Percentiles rank a stretch among this genome's conserved stretches.
Conservation (phyloP, 1,140 invertebrate genomes). For the Pseudomyrmex cubaensis region DNA sequence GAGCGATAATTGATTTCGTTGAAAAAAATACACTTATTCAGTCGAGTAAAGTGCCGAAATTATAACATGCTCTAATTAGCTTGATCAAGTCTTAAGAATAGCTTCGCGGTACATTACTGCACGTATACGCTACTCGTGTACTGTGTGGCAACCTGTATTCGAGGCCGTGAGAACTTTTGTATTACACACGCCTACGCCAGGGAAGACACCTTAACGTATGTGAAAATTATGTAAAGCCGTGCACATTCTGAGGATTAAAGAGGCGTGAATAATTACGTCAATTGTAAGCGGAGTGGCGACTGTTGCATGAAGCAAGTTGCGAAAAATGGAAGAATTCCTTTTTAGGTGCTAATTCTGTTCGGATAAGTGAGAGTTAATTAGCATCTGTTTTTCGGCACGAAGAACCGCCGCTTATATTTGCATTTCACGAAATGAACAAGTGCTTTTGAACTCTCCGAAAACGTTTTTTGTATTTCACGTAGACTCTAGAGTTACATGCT, state of each 20-base stretch:
- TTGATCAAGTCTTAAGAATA: slow-evolving; percentile 75
- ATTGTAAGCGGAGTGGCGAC: slow-evolving; percentile 59
- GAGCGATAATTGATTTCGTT: slow-evolving; percentile 12
- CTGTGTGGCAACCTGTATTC: slow-evolving; percentile 58
- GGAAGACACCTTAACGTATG: slow-evolving; percentile 58
- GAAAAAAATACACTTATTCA: not conserved
- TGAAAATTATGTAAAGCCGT: slow-evolving; percentile 80
- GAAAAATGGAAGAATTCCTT: slow-evolving; percentile 32
- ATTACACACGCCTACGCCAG: slow-evolving; percentile 50
- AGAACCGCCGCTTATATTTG: not conserved
- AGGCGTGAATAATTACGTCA: slow-evolving; percentile 70
- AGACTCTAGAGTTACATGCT: not conserved
- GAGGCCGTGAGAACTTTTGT: slow-evolving; percentile 78
- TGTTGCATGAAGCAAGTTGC: slow-evolving; percentile 68
- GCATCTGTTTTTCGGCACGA: not conserved
- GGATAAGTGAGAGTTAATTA: not conserved
- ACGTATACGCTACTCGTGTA: slow-evolving; percentile 55
- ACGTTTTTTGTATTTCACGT: too few relatives aligned
- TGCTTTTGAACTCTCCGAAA: too few relatives aligned
- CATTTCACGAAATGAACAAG: not conserved
- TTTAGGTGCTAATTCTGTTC: not conserved
- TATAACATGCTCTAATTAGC: slow-evolving; percentile 73
- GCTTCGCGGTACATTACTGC: slow-evolving; percentile 68
- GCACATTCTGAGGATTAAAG: slow-evolving; percentile 52
- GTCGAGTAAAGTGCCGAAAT: not conserved